Conservation (phyloP, 23 tunicate species). For the Clavelina lepadiformis region DNA sequence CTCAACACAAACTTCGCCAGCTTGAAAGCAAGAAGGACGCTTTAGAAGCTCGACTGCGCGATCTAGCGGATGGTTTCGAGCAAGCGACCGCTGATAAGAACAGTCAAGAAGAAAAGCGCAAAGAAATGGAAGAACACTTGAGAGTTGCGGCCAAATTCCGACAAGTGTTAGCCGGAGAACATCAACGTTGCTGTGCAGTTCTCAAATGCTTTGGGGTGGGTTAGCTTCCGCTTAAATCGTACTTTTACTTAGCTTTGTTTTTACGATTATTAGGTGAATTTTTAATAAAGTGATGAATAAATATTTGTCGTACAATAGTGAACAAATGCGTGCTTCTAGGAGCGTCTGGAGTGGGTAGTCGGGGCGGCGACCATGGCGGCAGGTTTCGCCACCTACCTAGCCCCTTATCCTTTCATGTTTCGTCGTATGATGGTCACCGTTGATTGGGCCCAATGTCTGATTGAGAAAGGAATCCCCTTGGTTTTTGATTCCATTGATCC, state of each 20-base stretch:
- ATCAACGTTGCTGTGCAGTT: slow-evolving; percentile 56
- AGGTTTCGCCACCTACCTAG: slow-evolving; percentile 79
- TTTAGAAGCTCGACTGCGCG: slow-evolving; percentile 75
- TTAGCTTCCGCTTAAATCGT: too few species aligned
- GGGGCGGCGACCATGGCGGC: slow-evolving; percentile 79
- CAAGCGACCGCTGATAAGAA: slow-evolving; percentile 94
- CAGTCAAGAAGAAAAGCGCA: slow-evolving; percentile 63
- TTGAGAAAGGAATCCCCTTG: slow-evolving; percentile 79
- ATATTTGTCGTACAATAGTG: background rate
- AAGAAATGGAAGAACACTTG: slow-evolving; percentile 81
- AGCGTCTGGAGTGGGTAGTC: slow-evolving; percentile 79
- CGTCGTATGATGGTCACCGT: slow-evolving; percentile 75
- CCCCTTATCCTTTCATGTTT: slow-evolving; percentile 76
- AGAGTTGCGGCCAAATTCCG: slow-evolving; percentile 69
- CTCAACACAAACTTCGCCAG: slow-evolving; percentile 77
- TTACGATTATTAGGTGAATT: background rate
- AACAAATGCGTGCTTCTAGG: slow-evolving; percentile 24
- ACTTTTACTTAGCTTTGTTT: too few species aligned
- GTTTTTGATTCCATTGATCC: slow-evolving; percentile 89
- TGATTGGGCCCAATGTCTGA: slow-evolving; percentile 88
- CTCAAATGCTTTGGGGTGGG: slow-evolving; percentile 60
- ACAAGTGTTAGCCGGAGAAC: slow-evolving; percentile 66
- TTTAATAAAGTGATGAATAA: background rate
- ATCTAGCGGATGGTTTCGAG: slow-evolving; percentile 83
- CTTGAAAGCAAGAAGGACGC: slow-evolving; percentile 87